These are phyloP conservation scores for Noturus placidus DNA, from an alignment of 2,113 vertebrate genomes.

Conservation along the genomic window DNA sequence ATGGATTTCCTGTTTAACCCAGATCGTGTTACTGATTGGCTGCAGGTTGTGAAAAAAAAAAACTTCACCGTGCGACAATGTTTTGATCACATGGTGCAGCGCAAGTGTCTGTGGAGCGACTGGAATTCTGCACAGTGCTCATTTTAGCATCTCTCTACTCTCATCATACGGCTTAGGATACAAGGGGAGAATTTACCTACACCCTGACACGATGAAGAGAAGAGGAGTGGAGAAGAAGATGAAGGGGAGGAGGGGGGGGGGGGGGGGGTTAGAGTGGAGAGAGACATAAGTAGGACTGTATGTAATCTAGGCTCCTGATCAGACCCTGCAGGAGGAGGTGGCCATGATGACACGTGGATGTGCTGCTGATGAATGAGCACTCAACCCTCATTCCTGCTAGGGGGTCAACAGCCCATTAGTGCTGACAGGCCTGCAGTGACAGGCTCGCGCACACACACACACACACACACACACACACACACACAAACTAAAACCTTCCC, in stretches of 20 bases:
- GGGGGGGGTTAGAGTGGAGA: neutral
- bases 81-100: neutral
- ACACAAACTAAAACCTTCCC: neutral
- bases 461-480: slow-evolving; percentile 28
- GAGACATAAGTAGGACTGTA: slow-evolving; percentile 22
- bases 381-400: slow-evolving; percentile 54
- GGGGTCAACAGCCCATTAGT: slow-evolving; percentile 72
- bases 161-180: neutral
- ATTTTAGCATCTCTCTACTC: neutral
- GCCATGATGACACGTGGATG: slow-evolving; percentile 58
- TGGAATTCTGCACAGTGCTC: neutral
- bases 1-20: neutral
- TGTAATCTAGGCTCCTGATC: slow-evolving; percentile 61
- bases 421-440: slow-evolving; percentile 60
- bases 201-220: neutral
- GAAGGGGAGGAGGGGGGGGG: neutral
- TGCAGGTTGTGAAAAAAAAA: neutral
- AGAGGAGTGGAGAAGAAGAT: neutral
- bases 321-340: slow-evolving; percentile 31
- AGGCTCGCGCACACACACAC: slow-evolving; percentile 34
- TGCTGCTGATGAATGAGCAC: slow-evolving; percentile 68
- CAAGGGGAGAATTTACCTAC: neutral
- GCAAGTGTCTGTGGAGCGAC: neutral
- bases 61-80: neutral
- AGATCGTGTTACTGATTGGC: neutral